Evolutionary conservation across 2,113 vertebrate species (phyloP).

Genomic region (Drymodes brunneopygia): DNA sequence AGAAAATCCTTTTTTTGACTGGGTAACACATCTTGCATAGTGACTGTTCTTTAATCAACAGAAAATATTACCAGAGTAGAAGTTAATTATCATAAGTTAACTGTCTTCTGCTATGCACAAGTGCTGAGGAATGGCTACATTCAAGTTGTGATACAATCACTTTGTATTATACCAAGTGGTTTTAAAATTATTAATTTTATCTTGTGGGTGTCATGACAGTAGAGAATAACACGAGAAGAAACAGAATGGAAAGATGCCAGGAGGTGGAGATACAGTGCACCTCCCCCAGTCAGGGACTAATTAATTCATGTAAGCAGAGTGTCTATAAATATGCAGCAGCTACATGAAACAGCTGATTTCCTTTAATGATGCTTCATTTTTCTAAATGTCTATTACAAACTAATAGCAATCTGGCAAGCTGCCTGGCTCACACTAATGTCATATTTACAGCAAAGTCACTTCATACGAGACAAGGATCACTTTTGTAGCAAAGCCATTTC

Average conservation of each 20-base stretch:
- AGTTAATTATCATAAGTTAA: neutral
- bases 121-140: neutral
- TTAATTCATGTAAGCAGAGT: neutral
- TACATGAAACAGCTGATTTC: slow-evolving; percentile 37
- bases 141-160: neutral
- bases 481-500: neutral
- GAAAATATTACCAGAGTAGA: neutral
- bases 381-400: slow-evolving; percentile 20
- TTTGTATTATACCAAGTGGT: neutral
- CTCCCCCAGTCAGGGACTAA: neutral
- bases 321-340: slow-evolving; percentile 8
- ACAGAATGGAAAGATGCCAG: neutral
- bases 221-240: neutral
- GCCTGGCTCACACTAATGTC: neutral
- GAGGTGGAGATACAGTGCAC: neutral
- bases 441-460: neutral
- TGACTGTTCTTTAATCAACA: neutral
- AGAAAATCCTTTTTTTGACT: neutral
- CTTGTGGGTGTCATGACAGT: neutral
- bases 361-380: slow-evolving; percentile 34
- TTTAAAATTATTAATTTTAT: neutral
- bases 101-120: neutral
- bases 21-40: neutral
- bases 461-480: neutral
- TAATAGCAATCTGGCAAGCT: slow-evolving; percentile 9